A percentile compares a stretch with the other conserved stretches of the same genome.
phyloP scores from a whole-genome alignment of 2,888 invertebrate species.

The Drosophila trichaetosa region DNA sequence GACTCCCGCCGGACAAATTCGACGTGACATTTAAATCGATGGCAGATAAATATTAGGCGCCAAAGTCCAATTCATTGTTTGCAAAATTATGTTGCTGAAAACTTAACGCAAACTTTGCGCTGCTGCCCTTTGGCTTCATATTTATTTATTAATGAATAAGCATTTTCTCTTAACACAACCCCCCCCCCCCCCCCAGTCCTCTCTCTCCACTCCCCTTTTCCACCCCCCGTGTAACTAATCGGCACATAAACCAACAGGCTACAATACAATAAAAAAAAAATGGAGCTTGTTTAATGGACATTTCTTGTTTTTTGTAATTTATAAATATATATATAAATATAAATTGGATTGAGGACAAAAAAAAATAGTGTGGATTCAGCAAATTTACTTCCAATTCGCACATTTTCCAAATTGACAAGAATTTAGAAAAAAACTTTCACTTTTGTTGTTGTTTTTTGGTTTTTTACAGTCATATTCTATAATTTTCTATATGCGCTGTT shows the following conservation, averaged over 20 bases:
- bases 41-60: conserved; percentile 70
- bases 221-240: conserved; percentile 30
- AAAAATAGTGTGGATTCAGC: conserved; percentile 28
- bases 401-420: conserved; percentile 10
- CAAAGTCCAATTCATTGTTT: conserved; percentile 67
- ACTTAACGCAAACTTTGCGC: conserved; percentile 50
- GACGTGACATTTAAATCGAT: conserved; percentile 76
- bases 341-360: neutral
- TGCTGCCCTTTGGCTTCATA: conserved; percentile 3
- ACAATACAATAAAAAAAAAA: conserved; percentile 26
- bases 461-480: neutral
- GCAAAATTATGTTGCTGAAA: conserved; percentile 68
- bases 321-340: conserved; percentile 6
- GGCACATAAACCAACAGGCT: conserved; percentile 46
- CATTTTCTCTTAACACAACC: conserved; percentile 38
- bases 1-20: conserved; percentile 72
- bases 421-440: neutral
- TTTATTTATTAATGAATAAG: conserved; percentile 58
- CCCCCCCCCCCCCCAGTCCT: neutral
- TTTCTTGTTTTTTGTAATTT: conserved; percentile 48
- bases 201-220: neutral
- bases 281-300: conserved; percentile 66
- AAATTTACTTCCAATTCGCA: conserved; percentile 17
- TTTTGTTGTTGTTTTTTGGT: conserved; percentile 1
- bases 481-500: neutral